Conservation (phyloP, 1,140 invertebrate genomes). For the Cephus cinctus region DNA sequence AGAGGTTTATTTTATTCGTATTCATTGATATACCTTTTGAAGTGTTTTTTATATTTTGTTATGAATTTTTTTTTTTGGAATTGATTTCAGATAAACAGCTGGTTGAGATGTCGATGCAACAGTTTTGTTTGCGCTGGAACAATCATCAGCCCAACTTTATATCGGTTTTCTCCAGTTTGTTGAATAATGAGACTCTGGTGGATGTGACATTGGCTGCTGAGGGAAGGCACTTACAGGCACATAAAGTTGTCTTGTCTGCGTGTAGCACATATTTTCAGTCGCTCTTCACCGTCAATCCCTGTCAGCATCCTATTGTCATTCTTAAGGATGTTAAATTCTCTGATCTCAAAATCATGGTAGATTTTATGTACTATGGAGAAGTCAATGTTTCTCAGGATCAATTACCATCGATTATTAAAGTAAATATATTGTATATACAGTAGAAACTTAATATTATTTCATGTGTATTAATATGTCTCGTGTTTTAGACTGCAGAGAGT, state of each 20-base stretch:
- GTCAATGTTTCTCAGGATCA: constrained; percentile 88
- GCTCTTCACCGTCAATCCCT: constrained; percentile 80
- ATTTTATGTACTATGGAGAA: constrained; percentile 92
- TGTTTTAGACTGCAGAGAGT: constrained; percentile 80
- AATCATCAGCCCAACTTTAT: constrained; percentile 89
- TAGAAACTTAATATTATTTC: constrained; percentile 6
- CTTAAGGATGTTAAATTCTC: constrained; percentile 84
- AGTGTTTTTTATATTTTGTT: no score
- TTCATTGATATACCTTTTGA: no score
- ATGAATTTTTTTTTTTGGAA: no score
- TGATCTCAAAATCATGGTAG: constrained; percentile 84
- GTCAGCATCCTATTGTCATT: constrained; percentile 87
- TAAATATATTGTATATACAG: constrained; percentile 30
- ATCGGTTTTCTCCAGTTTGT: constrained; percentile 76
- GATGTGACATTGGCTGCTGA: constrained; percentile 87
- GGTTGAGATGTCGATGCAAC: constrained; percentile 73
- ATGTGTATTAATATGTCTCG: constrained; percentile 25
- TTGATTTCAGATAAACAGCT: no score
- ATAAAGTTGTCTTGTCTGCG: constrained; percentile 83
- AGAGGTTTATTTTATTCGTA: no score
- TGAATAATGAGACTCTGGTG: constrained; percentile 79
- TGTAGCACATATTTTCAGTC: constrained; percentile 85
- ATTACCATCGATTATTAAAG: constrained; percentile 78
- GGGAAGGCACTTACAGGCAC: constrained; percentile 78
- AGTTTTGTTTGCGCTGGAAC: constrained; percentile 86